These are phyloP conservation scores for Hydractinia symbiolongicarpus DNA, from an alignment of 30 jellyfish, hydroid and myxozoan species.

Conservation along the genomic window DNA sequence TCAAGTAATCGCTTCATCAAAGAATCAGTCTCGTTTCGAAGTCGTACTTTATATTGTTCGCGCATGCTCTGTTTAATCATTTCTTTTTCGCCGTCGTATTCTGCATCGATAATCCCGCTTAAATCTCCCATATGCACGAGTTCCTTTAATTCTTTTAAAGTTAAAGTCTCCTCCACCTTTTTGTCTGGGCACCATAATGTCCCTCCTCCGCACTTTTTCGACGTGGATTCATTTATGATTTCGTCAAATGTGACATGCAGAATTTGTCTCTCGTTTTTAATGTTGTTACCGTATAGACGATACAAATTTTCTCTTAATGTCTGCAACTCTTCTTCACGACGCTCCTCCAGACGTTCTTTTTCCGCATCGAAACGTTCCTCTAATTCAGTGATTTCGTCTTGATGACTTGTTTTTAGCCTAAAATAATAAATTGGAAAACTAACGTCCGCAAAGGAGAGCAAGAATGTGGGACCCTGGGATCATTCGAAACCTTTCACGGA, in stretches of 20 bases:
- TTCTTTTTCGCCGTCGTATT: not conserved
- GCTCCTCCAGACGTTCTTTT: constrained; percentile 32
- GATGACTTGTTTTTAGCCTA: constrained; percentile 28
- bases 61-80: not conserved
- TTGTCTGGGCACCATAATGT: not conserved
- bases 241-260: constrained; percentile 24
- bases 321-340: constrained; percentile 9
- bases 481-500: no score
- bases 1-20: constrained; percentile 32
- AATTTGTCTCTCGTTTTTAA: constrained; percentile 8
- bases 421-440: not conserved
- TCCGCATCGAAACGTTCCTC: constrained; percentile 27
- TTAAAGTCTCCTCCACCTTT: not conserved
- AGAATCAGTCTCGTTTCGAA: constrained; percentile 22
- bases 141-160: constrained; percentile 11
- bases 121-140: constrained; percentile 6
- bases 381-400: constrained; percentile 19
- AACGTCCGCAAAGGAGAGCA: no score
- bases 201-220: not conserved
- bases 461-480: not conserved
- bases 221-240: constrained; percentile 6
- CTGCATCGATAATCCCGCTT: constrained; percentile 9
- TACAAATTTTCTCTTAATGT: constrained; percentile 2
- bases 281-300: not conserved
- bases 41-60: constrained; percentile 4